A percentile compares a stretch with the other conserved stretches of the same genome.
Evolutionary conservation across 2,797 vertebrate species (phyloP).

Genomic region (Pipistrellus nathusii): DNA sequence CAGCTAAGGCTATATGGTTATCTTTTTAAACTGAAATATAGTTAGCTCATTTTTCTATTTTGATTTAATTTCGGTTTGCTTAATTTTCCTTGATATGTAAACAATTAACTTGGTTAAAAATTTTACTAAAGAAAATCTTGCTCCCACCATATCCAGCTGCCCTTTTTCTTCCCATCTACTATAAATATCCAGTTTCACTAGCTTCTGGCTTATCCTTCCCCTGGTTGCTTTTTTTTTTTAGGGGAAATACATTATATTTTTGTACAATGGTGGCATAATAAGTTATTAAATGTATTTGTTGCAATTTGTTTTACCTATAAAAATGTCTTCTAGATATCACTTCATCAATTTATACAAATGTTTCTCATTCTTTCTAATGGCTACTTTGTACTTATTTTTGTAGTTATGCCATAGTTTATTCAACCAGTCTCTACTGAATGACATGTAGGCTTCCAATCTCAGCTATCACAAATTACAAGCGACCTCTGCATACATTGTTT

Average conservation of each 20-base stretch:
- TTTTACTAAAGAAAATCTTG: neutral
- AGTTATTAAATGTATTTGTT: neutral
- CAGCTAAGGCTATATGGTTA: neutral
- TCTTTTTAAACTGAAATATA: neutral
- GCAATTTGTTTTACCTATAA: neutral
- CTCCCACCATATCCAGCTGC: neutral
- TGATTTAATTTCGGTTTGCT: neutral
- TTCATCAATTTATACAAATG: neutral
- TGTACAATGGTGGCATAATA: neutral
- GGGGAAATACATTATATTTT: neutral
- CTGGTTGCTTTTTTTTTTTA: neutral
- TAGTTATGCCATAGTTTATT: neutral
- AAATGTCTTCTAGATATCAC: neutral
- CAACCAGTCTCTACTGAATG: neutral
- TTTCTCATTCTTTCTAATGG: neutral
- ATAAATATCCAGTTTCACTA: neutral
- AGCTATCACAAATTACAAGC: neutral
- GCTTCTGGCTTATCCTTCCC: neutral
- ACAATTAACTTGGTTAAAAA: neutral
- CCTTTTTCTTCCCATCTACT: neutral
- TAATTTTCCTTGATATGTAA: neutral
- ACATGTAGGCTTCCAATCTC: constrained; percentile 13
- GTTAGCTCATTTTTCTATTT: neutral
- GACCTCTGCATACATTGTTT: neutral
- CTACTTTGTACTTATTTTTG: neutral